Base-by-base conservation (phyloP, 2,113 vertebrate genomes). In the Amia ocellicauda region DNA sequence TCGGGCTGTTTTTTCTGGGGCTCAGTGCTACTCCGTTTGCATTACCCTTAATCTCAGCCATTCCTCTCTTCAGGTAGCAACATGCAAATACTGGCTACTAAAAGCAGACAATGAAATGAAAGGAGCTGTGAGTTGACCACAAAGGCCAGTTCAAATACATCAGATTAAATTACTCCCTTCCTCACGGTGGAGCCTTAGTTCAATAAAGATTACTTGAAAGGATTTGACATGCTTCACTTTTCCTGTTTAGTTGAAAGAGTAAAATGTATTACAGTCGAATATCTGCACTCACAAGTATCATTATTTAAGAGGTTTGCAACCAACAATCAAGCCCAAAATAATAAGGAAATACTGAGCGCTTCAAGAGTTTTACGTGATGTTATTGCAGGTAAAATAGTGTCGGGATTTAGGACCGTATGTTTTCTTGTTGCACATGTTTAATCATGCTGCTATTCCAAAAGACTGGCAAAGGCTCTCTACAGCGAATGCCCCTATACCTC, bases 11-110 rank as follows among this genome's bases (percentile, higher is more conserved):
- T 84, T 77, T 62, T 50, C 40, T 51, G 56, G 43, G 43, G 43
- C 41, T 49, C 16, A 31, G 27, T 40, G 50, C 26, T n/a, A 10
- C 24, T 52, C 55, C 27, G 43, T 28, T 24, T 57, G 49, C 66
- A 47, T 23, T 42, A 40, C 41, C 49, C 29, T 43, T 85, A 70
- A 80, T 60, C 70, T 65, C 73, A 72, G 80, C 82, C 80, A 83
- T 82, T 70, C 68, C 43, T n/a, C 52, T 63, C 71, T 79, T 87
- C 84, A 88, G 87, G 86, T 85, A 74, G 49, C 60, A 73, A 75
- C 84, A 82, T 70, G 85, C 61, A 77, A 74, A 67, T 68, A 17
- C 52, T 14, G 51, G 52, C 36, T 42, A 43, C 40, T 43, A 13
- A 56, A 56, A 71, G 57, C 42, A 49, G 74, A 36, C 31, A 70